These are phyloP conservation scores for Pseudomyrmex sp. DNA, from an alignment of 1,140 invertebrate genomes.

Conservation along the genomic window DNA sequence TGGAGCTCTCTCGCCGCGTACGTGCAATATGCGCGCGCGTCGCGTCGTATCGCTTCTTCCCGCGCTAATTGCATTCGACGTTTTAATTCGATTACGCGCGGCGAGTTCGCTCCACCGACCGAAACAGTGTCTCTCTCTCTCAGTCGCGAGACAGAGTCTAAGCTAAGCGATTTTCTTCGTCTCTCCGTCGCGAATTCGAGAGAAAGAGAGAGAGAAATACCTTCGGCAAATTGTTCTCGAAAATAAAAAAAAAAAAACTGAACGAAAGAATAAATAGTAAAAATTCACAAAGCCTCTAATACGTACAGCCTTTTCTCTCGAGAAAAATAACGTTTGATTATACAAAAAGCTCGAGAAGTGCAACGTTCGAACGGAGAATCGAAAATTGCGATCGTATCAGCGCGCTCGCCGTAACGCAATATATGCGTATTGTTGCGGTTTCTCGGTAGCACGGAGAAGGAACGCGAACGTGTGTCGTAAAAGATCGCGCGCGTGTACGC, in stretches of 20 bases:
- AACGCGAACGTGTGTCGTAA: background rate
- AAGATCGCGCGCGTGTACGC: background rate
- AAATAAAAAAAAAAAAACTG: too few species aligned
- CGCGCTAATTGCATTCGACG: slow-evolving; percentile 53
- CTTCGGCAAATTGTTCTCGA: background rate
- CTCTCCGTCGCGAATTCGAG: background rate
- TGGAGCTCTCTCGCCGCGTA: background rate
- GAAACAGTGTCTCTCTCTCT: background rate
- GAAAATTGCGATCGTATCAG: background rate
- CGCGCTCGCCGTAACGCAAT: background rate
- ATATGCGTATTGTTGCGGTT: background rate
- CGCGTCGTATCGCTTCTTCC: slow-evolving; percentile 17
- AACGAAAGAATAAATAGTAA: background rate
- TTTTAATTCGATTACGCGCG: slow-evolving; percentile 64
- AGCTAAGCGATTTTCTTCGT: background rate
- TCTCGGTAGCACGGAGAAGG: background rate
- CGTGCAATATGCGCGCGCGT: background rate
- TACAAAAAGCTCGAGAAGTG: background rate
- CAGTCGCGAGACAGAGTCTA: background rate
- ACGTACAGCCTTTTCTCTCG: background rate
- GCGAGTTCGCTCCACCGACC: slow-evolving; percentile 30
- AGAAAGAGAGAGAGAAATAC: background rate
- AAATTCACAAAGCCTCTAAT: background rate
- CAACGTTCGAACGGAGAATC: background rate
- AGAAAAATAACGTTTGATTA: background rate